These are phyloP conservation scores for Lepidurus apus DNA, from an alignment of 1,140 invertebrate species.

Conservation along the genomic window DNA sequence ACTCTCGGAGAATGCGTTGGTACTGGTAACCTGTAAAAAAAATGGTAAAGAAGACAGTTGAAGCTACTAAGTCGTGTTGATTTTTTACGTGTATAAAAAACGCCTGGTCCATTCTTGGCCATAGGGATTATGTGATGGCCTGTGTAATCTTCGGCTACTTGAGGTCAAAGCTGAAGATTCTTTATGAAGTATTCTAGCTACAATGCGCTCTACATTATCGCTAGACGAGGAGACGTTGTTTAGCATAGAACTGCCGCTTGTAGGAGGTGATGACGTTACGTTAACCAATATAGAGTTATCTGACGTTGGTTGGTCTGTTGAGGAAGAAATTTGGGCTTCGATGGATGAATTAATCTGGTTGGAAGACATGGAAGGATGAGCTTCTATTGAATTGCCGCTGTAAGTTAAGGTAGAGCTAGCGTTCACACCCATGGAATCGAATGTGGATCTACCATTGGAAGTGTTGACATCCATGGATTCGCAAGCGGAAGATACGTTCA, in stretches of 20 bases:
- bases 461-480: background rate
- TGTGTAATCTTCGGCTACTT: background rate
- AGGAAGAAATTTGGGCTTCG: background rate
- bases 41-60: background rate
- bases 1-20: background rate
- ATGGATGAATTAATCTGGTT: constrained; percentile 23
- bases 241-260: constrained; percentile 25
- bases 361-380: constrained; percentile 25
- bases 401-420: constrained; percentile 29
- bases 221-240: constrained; percentile 14
- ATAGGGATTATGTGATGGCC: background rate
- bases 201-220: background rate
- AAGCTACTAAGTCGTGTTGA: background rate
- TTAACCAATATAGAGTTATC: constrained; percentile 17
- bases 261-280: constrained; percentile 30
- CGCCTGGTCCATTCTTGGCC: constrained; percentile 29
- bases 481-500: constrained; percentile 27
- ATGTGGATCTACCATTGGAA: constrained; percentile 8
- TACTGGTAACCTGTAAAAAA: background rate
- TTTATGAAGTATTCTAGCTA: background rate
- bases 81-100: constrained; percentile 30
- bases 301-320: background rate
- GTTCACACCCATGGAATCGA: constrained; percentile 30
- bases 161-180: background rate
- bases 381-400: constrained; percentile 27